phyloP scores from a whole-genome alignment of 2,797 vertebrate species.

The Semotilus atromaculatus region DNA sequence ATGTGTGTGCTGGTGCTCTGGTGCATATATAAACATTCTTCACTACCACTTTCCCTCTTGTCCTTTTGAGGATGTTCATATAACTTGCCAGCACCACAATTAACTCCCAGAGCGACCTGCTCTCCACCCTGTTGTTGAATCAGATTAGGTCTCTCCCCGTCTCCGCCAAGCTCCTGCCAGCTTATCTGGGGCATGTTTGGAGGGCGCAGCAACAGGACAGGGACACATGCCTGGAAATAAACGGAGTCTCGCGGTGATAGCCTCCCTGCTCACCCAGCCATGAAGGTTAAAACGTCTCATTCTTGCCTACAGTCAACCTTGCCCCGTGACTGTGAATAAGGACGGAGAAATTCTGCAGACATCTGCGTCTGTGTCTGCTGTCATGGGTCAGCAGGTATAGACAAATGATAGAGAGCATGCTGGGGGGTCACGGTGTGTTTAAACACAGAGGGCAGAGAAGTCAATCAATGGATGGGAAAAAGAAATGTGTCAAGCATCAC shows the following conservation, averaged over 20 bases:
- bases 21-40: conserved; percentile 33
- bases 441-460: conserved; percentile 2
- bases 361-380: conserved; percentile 1
- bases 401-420: conserved; percentile 24
- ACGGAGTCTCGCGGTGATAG: conserved; percentile 35
- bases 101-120: conserved; percentile 53
- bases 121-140: conserved; percentile 28
- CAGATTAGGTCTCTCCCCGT: conserved; percentile 30
- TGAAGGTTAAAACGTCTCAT: conserved; percentile 55
- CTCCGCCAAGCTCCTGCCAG: conserved; percentile 38
- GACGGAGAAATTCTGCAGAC: not conserved
- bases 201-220: conserved; percentile 35
- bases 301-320: conserved; percentile 32
- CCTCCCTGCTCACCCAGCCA: conserved; percentile 26
- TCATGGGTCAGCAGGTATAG: conserved; percentile 37
- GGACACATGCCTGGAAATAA: conserved; percentile 49
- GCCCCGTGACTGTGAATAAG: conserved; percentile 35
- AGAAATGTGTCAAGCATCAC: not conserved
- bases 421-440: conserved; percentile 2
- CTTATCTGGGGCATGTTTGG: conserved; percentile 48
- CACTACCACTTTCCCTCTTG: conserved; percentile 7
- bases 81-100: conserved; percentile 51
- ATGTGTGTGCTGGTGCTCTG: not conserved
- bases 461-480: conserved; percentile 7
- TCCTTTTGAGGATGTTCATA: conserved; percentile 46